These are phyloP conservation scores for Mactra quadrangularis DNA, from an alignment of 1,140 invertebrate genomes.

Conservation along the genomic window DNA sequence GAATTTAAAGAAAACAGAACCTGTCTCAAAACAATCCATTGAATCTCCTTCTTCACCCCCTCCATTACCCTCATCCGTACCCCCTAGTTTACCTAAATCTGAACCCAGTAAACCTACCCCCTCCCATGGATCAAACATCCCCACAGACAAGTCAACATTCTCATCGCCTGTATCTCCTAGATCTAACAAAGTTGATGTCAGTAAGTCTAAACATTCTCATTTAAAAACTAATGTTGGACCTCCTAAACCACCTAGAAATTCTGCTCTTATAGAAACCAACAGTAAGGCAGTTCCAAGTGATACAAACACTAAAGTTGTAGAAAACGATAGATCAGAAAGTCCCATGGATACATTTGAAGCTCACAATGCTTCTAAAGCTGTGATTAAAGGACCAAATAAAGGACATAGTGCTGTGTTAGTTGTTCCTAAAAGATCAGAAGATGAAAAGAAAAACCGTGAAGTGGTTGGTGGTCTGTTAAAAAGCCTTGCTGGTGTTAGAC, in stretches of 20 bases:
- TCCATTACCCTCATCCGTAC: slow-evolving; percentile 57
- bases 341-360: slow-evolving; percentile 53
- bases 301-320: not conserved
- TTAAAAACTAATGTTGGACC: slow-evolving; percentile 12
- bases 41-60: slow-evolving; percentile 57
- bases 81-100: slow-evolving; percentile 38
- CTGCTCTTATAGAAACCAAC: slow-evolving; percentile 5
- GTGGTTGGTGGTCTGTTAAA: slow-evolving; percentile 55
- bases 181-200: not conserved
- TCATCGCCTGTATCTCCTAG: slow-evolving; percentile 27
- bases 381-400: slow-evolving; percentile 30
- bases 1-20: slow-evolving; percentile 8
- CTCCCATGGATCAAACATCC: not conserved
- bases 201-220: not conserved
- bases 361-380: slow-evolving; percentile 14
- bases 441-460: slow-evolving; percentile 48
- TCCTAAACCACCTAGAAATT: slow-evolving; percentile 4
- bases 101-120: slow-evolving; percentile 10
- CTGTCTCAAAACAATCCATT: not conserved
- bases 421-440: slow-evolving; percentile 33
- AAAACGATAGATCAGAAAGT: slow-evolving; percentile 15
- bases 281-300: not conserved
- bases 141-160: slow-evolving; percentile 5
- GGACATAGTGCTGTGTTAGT: slow-evolving; percentile 29
- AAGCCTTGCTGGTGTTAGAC: slow-evolving; percentile 54